Percentiles rank a stretch among this genome's conserved stretches.
These are phyloP conservation scores for Gandaritis pyraliata DNA, from an alignment of 2,888 invertebrate species.

Conservation along the genomic window DNA sequence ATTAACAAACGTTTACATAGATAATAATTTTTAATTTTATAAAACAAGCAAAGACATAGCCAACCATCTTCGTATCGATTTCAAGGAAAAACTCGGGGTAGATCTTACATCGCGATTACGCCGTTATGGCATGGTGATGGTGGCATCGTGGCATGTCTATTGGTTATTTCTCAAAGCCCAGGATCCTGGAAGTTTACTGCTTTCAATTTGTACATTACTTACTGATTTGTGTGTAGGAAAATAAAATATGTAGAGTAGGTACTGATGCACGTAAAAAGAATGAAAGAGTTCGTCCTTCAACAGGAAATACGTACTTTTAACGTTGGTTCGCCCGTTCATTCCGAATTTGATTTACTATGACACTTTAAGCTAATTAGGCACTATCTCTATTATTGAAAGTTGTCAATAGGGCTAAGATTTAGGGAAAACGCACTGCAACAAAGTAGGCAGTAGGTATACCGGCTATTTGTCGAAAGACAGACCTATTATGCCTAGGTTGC, in stretches of 20 bases:
- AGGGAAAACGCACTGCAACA: too few relatives aligned
- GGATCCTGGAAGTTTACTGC: slow-evolving; percentile 40
- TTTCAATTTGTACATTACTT: slow-evolving; percentile 44
- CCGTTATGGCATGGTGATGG: slow-evolving; percentile 63
- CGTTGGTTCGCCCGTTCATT: too few relatives aligned
- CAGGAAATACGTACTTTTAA: too few relatives aligned
- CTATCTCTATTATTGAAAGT: too few relatives aligned
- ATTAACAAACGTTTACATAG: too few relatives aligned
- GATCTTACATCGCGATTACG: slow-evolving; percentile 57
- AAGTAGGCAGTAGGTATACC: too few relatives aligned
- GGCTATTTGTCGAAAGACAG: not conserved
- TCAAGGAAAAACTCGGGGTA: slow-evolving; percentile 46
- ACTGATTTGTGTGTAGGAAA: slow-evolving; percentile 21
- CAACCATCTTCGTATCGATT: slow-evolving; percentile 34
- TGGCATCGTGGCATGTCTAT: slow-evolving; percentile 69
- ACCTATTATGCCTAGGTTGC: not conserved
- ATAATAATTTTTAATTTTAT: too few relatives aligned
- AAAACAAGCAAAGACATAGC: not conserved
- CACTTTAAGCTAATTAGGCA: too few relatives aligned
- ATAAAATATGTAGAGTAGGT: slow-evolving; percentile 10
- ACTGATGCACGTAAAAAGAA: too few relatives aligned
- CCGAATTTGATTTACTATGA: too few relatives aligned
- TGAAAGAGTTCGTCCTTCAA: too few relatives aligned
- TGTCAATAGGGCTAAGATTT: too few relatives aligned
- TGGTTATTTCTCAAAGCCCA: slow-evolving; percentile 51